Evolutionary conservation across 2,888 invertebrate genomes (phyloP), one percentile per base, ranked within the genome.

Genomic region (Hirtodrosophila confusa): DNA sequence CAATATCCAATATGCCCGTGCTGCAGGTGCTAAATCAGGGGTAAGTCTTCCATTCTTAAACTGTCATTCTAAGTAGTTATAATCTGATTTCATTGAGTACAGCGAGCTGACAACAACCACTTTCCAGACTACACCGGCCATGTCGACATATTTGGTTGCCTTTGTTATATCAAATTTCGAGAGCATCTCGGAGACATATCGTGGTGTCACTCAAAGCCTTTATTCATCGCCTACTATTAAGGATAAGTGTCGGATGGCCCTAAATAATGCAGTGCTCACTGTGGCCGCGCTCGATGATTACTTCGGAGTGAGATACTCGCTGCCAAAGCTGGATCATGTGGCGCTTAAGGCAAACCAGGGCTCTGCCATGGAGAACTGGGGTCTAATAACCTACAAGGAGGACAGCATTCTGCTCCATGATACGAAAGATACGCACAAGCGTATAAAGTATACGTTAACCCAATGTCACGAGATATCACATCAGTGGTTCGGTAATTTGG

Each of bases 361-460:
- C 51, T 95, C 95, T 23, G 97, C 97, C 31, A 98, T 98, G 97
- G 97, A 98, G 90, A 98, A 98, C 89, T 98, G 98, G 97, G 98
- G 98, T n/a, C 91, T 98, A 7, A 95, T 97, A 12, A 96, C 96
- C 1, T 91, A 93, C 93, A 86, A 93, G 10, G 89, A 90, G 60
- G 0, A 83, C 23, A 80, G 74, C 51, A 70, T 90, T 33, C 55
- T 89, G 7, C 63, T 75, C 24, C 48, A 72, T n/a, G 74, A 77
- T 1, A 93, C 92, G 47, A 93, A 93, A 82, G 93, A 94, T 74
- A 89, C 92, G 44, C 68, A 73, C 11, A 74, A 75, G 6, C 61
- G 56, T 0, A 54, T 88, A 0, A 86, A 82, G 51, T 80, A 92
- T 74, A 93, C 92, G 1, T 88, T 93, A 4, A 93, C 93, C 37